Base-by-base conservation (phyloP, 1,140 invertebrate species). In the Trachymyrmex septentrionalis region DNA sequence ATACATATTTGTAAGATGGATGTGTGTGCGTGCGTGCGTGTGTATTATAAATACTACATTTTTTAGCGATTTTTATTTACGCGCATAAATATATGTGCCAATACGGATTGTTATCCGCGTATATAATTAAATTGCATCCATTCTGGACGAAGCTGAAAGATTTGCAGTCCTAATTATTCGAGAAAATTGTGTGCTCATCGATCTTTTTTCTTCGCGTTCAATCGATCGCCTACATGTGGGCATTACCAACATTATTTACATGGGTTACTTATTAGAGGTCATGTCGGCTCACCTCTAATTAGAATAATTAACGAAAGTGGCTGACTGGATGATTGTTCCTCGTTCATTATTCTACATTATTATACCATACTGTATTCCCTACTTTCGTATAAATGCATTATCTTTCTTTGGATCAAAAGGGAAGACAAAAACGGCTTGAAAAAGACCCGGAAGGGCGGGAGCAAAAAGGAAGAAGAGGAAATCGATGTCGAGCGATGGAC, bases 231-330 rank as follows among this genome's bases (percentile, higher is more conserved):
- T 81, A 69, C 77, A 61, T 82, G 55, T 63, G 38, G 10, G 38
- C 50, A 80, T 82, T 63, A 73, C 24, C 55, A 14, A 63, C 71
- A 14, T 80, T 61, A 38, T 63, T 84, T 75, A 73, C 55, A 85
- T 59, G 85, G 85, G 64, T 89, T 87, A 44, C 38, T 30, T 80
- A 87, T 30, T 75, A 87, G 24, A 86, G 76, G 81, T 50, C 81
- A 87, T 12, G 48, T 57, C 38, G 86, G 67, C 50, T 87, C 53
- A 76, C 57, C 63, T 90, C 63, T 90, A 91, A 91, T 91, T 91
- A 91, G 87, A 91, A 91, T 91, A 91, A 91, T 91, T 91, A 91
- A 91, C 87, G 71, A 91, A 91, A 89, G 48, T 67, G 66, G 50
- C 48, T 63, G 87, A 27, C 72, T 64, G 78, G 21, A 86, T 75